Conservation (phyloP, 2,888 invertebrate species). For the Gibbula magus region DNA sequence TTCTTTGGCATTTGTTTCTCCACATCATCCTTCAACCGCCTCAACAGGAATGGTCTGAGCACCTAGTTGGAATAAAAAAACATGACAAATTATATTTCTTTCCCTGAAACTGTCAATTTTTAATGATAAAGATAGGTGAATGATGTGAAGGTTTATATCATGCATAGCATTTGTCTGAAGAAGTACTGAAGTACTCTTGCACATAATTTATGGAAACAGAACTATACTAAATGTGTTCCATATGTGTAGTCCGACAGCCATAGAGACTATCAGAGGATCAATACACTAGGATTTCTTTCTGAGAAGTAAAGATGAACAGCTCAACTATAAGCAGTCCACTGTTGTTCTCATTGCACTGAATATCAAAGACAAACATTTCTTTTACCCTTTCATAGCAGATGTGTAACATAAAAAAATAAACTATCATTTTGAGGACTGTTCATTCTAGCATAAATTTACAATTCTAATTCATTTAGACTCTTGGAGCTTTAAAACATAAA, state of each 20-base stretch:
- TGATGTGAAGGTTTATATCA: too few species aligned
- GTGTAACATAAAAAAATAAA: too few species aligned
- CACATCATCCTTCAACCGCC: slow-evolving; percentile 98
- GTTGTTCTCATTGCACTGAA: not conserved
- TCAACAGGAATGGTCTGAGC: slow-evolving; percentile 94
- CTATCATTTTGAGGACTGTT: too few species aligned
- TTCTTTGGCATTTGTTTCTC: slow-evolving; percentile 98
- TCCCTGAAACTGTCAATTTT: not conserved
- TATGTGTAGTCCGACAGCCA: not conserved
- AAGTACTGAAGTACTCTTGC: too few species aligned
- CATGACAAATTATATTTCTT: not conserved
- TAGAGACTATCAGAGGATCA: not conserved
- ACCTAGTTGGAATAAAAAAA: slow-evolving; percentile 78
- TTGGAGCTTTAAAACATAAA: too few species aligned
- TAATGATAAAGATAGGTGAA: not conserved
- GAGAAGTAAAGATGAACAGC: not conserved
- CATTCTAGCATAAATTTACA: too few species aligned
- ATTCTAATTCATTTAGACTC: too few species aligned
- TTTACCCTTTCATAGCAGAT: too few species aligned
- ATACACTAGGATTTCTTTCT: not conserved
- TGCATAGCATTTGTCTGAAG: not conserved
- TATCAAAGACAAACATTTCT: too few species aligned
- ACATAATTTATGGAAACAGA: too few species aligned
- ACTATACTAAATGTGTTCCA: not conserved
- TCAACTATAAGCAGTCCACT: not conserved